Conservation (phyloP, 2,797 vertebrate genomes). For the Pelochelys cantorii region DNA sequence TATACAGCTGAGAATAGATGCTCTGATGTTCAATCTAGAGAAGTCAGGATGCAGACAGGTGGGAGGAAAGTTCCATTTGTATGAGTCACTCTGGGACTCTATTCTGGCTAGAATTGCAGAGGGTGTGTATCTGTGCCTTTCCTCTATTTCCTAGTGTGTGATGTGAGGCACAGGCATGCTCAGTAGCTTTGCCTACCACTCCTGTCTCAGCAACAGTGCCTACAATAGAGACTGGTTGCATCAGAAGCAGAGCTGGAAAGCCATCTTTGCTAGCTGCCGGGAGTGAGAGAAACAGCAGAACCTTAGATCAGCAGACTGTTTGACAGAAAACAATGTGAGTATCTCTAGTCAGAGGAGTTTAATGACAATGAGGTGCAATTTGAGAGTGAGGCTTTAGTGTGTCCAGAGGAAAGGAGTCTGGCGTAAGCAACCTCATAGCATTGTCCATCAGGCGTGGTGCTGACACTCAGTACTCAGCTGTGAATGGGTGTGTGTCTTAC, state of each 20-base stretch:
- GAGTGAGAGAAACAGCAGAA: slow-evolving; percentile 8
- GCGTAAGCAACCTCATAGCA: neutral
- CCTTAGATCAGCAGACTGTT: neutral
- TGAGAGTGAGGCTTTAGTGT: no score
- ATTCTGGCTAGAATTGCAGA: neutral
- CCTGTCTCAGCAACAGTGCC: slow-evolving; percentile 53
- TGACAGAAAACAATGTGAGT: slow-evolving; percentile 64
- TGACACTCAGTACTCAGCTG: neutral
- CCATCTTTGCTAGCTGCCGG: slow-evolving; percentile 68
- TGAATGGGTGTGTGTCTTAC: neutral
- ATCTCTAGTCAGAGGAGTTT: neutral
- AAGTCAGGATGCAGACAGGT: neutral
- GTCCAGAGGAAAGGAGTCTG: neutral
- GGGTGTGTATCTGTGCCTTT: neutral
- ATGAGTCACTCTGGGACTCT: neutral
- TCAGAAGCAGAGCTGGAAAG: slow-evolving; percentile 61
- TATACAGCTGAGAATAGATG: neutral
- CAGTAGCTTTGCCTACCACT: slow-evolving; percentile 72
- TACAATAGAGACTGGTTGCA: slow-evolving; percentile 34
- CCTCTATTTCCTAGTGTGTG: slow-evolving; percentile 9
- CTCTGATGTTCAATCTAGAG: neutral
- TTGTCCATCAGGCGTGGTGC: slow-evolving; percentile 12
- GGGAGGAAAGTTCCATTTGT: rapidly evolving
- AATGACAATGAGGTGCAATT: neutral
- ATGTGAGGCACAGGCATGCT: slow-evolving; percentile 70